Conservation (phyloP, 2,888 invertebrate species). For the Euclidia mi region DNA sequence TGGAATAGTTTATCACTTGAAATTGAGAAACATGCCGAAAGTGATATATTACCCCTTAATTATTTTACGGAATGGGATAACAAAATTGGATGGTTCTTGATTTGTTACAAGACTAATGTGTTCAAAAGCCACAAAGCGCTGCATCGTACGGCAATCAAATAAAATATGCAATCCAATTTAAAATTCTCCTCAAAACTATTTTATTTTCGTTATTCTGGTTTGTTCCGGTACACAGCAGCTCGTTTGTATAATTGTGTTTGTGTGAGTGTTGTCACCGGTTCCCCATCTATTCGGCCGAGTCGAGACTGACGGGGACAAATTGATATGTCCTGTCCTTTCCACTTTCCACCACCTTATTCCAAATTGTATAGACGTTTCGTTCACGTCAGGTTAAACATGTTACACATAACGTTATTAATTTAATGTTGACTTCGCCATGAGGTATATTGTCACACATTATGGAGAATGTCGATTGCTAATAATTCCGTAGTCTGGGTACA, state of each 20-base stretch:
- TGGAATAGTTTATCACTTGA: neutral
- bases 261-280: slow-evolving; percentile 50
- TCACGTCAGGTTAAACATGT: slow-evolving; percentile 46
- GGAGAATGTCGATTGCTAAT: slow-evolving; percentile 13
- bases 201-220: slow-evolving; percentile 26
- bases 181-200: slow-evolving; percentile 30
- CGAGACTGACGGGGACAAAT: slow-evolving; percentile 71
- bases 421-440: slow-evolving; percentile 29
- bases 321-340: slow-evolving; percentile 71
- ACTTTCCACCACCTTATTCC: slow-evolving; percentile 49
- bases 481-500: slow-evolving; percentile 14
- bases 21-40: neutral
- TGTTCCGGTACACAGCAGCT: slow-evolving; percentile 44
- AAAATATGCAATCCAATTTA: slow-evolving; percentile 42
- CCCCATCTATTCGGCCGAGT: slow-evolving; percentile 54
- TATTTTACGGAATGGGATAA: neutral
- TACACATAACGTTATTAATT: slow-evolving; percentile 29
- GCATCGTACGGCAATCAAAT: slow-evolving; percentile 21
- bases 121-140: slow-evolving; percentile 27
- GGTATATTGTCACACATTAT: slow-evolving; percentile 24
- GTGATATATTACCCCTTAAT: neutral
- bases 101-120: slow-evolving; percentile 15
- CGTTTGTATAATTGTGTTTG: slow-evolving; percentile 65
- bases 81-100: neutral
- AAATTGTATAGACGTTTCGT: slow-evolving; percentile 44